Base-by-base conservation (phyloP, 2,797 vertebrate species). In the Threskiornis aethiopicus region DNA sequence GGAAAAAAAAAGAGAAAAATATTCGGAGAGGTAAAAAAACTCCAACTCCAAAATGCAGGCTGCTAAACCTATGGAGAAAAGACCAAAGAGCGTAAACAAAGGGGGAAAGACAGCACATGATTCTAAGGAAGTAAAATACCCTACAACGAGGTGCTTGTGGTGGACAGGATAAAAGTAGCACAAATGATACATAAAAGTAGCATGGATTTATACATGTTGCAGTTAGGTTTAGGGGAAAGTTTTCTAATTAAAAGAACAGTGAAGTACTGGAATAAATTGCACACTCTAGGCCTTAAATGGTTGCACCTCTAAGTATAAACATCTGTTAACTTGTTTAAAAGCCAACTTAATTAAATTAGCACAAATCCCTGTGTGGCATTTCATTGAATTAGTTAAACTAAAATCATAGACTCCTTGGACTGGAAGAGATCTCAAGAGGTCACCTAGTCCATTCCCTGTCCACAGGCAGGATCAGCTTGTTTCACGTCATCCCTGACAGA, bases 281-380 rank as follows among this genome's bases (percentile, higher is more conserved):
- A n/a, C 6, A 16, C 6, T 64, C 47, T 35, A 59, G n/a, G 16
- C 29, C 22, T 83, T 71, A 41, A 91, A 67, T 62, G 11, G 44
- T 67, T 95, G 21, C 31, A 71, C 90, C 47, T 59, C 2, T 78
- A 89, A 90, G 52, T 35, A 29, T 25, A 96, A 97, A 90, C 91
- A 88, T 94, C 82, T 96, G 93, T 86, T 87, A 93, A 78, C 44
- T 96, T 89, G 39, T 81, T 88, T 84, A 84, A 90, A 92, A 85
- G 57, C 41, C 87, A 95, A 17, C 24, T 39, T 87, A 93, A 96
- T 94, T 82, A 75, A 89, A 85, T 93, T 80, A 88, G 24, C 41
- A 75, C 20, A 80, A 88, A 94, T 81, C 57, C 69, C 85, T 80
- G 17, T 39, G 94, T 35, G 65, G n/a, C 16, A 64, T 86, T 96